Conservation (phyloP, 2,113 vertebrate genomes). For the Pelmatolapia mariae region DNA sequence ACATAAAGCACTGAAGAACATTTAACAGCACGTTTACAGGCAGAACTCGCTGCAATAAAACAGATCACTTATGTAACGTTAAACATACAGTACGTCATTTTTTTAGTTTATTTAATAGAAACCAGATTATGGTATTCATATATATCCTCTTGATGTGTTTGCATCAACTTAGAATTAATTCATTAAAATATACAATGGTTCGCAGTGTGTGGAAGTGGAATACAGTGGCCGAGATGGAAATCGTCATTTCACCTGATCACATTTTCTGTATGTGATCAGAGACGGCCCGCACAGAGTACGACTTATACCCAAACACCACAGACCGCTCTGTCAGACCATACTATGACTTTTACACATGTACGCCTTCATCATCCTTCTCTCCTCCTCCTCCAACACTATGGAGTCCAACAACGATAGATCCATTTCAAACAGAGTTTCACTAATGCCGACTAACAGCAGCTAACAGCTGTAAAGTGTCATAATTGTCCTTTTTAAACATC, state of each 20-base stretch:
- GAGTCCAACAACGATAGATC: background rate
- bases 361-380: background rate
- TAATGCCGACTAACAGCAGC: rapidly evolving
- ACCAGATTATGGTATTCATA: background rate
- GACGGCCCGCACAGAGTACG: background rate
- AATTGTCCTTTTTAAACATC: background rate
- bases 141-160: rapidly evolving
- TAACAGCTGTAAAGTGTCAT: background rate
- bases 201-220: rapidly evolving
- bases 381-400: background rate
- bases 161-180: background rate
- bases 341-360: background rate
- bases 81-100: rapidly evolving
- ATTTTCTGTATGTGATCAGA: background rate
- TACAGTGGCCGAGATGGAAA: background rate
- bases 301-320: background rate
- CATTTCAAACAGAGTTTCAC: background rate
- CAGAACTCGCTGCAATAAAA: background rate
- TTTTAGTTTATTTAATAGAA: background rate
- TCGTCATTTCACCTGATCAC: background rate
- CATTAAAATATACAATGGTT: rapidly evolving
- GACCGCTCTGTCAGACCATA: background rate
- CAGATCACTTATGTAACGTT: rapidly evolving
- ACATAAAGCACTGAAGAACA: background rate
- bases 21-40: background rate